Base-by-base conservation (phyloP, 2,888 invertebrate species). In the Blera fallax region DNA sequence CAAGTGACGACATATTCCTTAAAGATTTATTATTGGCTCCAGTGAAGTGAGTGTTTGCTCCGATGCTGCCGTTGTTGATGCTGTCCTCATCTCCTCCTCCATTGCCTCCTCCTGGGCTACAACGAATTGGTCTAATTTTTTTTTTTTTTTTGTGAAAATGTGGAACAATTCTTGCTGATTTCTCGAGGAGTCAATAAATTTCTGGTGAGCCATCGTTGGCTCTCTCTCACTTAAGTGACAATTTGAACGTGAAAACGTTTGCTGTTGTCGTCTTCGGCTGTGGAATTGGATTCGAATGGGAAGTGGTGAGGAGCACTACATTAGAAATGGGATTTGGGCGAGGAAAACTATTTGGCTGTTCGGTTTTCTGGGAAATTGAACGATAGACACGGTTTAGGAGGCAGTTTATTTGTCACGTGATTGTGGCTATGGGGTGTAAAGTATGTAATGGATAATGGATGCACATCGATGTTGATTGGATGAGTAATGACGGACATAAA, bases 1-100 rank as follows among this genome's bases (percentile, higher is more conserved):
- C 88, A 88, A 87, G 87, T 87, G 88, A 87, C 87, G 88, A 87
- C 87, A 88, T 88, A 88, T 87, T 88, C 87, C 87, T 87, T 85
- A 62, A 87, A 88, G 88, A 88, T 88, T 88, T 88, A 88, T 88
- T 84, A 77, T 85, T 81, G 76, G 60, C 45, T 81, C 62, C 58
- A 56, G 16, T 48, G 69, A 45, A 72, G 37, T 58, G 62, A 70
- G 40, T 82, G 70, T 77, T 76, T 32, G 48, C 70, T 58, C 11
- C 58, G 14, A 45, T 32, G 37, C 16, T 48, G 60, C 24, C 62
- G 64, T 32, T 76, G 62, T 70, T 77, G 74, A 58, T 18, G 43
- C 64, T 43, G 43, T 43, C 37, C 21, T 34, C 67, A n/a, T 34
- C 27, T 6, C 60, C n/a, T 16, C 24, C n/a, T 10, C 32, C 40